phyloP scores from a whole-genome alignment of 2,888 invertebrate genomes.

The Tortricodes alternella region DNA sequence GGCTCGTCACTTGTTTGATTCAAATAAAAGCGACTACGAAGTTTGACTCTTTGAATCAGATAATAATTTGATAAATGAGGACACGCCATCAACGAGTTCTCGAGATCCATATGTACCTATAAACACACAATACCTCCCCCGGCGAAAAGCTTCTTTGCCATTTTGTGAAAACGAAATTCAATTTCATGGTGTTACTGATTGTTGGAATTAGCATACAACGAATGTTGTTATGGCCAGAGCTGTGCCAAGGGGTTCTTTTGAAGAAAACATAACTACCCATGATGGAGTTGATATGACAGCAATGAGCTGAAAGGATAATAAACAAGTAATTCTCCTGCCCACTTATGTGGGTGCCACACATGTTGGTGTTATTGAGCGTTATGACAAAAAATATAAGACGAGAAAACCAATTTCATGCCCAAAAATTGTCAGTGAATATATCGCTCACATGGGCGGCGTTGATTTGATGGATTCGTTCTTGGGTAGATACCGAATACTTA shows the following conservation, averaged over 20 bases:
- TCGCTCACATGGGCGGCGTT: constrained; percentile 34
- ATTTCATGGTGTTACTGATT: background rate
- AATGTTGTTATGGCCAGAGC: background rate
- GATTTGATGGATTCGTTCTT: constrained; percentile 28
- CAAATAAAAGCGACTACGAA: too few species aligned
- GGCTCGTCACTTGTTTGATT: too few species aligned
- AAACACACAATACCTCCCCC: background rate
- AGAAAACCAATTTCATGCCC: background rate
- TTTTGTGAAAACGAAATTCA: constrained; percentile 3
- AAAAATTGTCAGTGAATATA: constrained; percentile 26
- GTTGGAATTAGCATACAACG: background rate
- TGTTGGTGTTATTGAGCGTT: too few species aligned
- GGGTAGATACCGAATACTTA: constrained; percentile 40
- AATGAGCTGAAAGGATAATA: background rate
- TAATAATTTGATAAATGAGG: too few species aligned
- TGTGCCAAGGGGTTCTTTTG: background rate
- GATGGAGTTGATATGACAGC: background rate
- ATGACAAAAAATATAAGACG: background rate
- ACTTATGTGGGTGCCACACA: background rate
- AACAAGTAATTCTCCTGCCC: background rate
- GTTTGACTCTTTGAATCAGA: too few species aligned
- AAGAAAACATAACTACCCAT: background rate
- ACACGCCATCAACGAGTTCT: background rate
- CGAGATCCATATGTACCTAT: background rate
- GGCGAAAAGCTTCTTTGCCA: background rate